These are phyloP conservation scores for Neodiprion pinetum DNA, from an alignment of 1,140 invertebrate genomes.

Conservation along the genomic window DNA sequence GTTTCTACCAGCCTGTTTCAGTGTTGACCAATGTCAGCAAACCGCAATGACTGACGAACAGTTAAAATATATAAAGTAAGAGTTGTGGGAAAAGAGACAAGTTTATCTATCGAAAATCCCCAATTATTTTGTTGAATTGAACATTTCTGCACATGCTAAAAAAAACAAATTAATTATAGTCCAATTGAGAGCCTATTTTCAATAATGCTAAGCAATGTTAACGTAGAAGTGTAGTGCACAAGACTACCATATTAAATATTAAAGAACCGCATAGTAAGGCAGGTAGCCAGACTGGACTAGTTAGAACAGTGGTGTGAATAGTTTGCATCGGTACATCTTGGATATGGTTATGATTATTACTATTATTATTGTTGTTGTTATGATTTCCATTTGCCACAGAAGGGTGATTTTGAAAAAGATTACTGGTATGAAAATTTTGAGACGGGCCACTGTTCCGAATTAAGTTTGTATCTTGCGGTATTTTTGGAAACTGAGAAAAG, in stretches of 20 bases:
- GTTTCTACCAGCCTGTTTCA: too few species aligned
- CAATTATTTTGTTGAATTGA: too few species aligned
- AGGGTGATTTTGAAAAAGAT: background rate
- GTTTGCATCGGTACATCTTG: background rate
- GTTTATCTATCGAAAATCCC: too few species aligned
- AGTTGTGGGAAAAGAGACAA: too few species aligned
- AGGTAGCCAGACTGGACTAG: conserved; percentile 48
- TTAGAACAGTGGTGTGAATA: conserved; percentile 37
- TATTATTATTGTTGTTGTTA: background rate
- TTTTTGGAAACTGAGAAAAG: conserved; percentile 23
- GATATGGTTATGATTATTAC: background rate
- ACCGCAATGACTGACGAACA: too few species aligned
- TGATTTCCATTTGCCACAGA: background rate
- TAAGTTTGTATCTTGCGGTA: conserved; percentile 17
- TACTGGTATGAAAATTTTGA: background rate
- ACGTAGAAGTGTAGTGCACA: conserved; percentile 49
- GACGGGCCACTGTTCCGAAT: background rate
- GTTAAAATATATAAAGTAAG: too few species aligned
- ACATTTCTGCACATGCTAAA: background rate
- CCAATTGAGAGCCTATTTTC: background rate
- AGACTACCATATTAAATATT: conserved; percentile 49
- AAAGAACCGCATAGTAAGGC: conserved; percentile 50
- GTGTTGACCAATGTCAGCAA: too few species aligned
- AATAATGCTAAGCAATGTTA: conserved; percentile 22
- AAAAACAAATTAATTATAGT: background rate